phyloP scores from a whole-genome alignment of 2,888 invertebrate species.

The Imbricaverruca yamaguchii region DNA sequence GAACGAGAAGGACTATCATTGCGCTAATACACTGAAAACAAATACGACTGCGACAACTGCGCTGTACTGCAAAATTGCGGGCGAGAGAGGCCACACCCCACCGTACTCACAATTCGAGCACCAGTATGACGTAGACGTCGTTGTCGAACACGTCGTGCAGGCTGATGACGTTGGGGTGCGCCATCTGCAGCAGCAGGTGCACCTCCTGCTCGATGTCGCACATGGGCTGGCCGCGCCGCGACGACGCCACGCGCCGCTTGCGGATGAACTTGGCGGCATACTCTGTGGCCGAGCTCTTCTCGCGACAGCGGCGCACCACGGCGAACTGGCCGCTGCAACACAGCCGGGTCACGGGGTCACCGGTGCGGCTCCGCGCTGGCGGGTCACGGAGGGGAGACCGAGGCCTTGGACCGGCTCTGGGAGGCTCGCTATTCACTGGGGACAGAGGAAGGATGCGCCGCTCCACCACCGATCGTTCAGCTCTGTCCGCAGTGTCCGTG shows the following conservation, averaged over 20 bases:
- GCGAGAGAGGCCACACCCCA: background rate
- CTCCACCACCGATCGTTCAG: no score
- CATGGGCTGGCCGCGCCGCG: conserved; percentile 49
- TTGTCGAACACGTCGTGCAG: conserved; percentile 56
- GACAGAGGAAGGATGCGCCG: no score
- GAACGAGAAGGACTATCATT: no score
- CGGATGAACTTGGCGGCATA: conserved; percentile 59
- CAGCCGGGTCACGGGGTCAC: no score
- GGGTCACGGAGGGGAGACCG: no score
- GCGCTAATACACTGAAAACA: no score
- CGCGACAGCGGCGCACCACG: conserved; percentile 51
- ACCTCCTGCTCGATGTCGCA: conserved; percentile 55
- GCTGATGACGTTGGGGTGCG: conserved; percentile 55
- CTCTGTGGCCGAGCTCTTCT: conserved; percentile 47
- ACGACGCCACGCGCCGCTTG: conserved; percentile 48
- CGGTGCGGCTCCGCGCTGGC: no score
- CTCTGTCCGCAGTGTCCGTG: no score
- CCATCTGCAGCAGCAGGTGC: conserved; percentile 48
- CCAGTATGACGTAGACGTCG: conserved; percentile 51
- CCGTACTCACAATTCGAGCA: conserved; percentile 51
- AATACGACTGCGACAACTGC: no score
- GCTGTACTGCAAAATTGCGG: no score
- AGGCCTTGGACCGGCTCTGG: no score
- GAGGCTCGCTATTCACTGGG: no score
- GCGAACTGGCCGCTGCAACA: conserved; percentile 56